Percentiles rank a stretch among this genome's conserved stretches.
phyloP scores from a whole-genome alignment of 2,888 invertebrate genomes.

The Ornithoptera priamus region DNA sequence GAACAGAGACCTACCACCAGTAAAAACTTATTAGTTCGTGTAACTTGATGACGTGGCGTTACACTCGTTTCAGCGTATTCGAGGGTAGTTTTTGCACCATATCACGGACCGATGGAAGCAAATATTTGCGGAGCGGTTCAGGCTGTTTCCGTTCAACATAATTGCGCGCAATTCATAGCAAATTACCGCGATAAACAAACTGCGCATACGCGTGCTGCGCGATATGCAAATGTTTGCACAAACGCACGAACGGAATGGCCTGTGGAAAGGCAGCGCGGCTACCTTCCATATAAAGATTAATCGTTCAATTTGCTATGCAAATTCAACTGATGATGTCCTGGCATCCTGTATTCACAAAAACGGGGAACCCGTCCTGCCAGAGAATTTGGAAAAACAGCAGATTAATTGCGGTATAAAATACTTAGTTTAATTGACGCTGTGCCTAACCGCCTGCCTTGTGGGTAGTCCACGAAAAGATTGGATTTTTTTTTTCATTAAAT shows the following conservation, averaged over 20 bases:
- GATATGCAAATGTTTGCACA: slow-evolving; percentile 12
- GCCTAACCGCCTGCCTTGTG: too few species aligned
- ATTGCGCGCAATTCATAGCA: slow-evolving; percentile 17
- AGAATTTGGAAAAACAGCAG: too few species aligned
- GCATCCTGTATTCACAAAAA: too few species aligned
- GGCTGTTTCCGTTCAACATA: slow-evolving; percentile 1
- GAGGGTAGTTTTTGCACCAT: slow-evolving; percentile 15
- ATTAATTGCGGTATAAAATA: too few species aligned
- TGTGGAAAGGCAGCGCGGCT: not conserved
- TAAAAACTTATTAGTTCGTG: not conserved
- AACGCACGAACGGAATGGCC: not conserved
- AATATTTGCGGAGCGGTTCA: slow-evolving; percentile 21
- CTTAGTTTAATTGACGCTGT: too few species aligned
- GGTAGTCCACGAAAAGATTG: too few species aligned
- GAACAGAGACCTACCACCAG: too few species aligned
- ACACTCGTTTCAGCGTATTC: slow-evolving; percentile 30
- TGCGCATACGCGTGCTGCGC: not conserved
- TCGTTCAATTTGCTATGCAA: slow-evolving; percentile 1
- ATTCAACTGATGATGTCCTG: not conserved
- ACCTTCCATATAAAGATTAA: slow-evolving; percentile 2
- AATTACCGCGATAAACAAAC: slow-evolving; percentile 15
- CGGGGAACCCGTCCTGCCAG: too few species aligned
- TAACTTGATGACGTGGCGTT: slow-evolving; percentile 28
- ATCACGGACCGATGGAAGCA: slow-evolving; percentile 12
- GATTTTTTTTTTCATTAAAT: too few species aligned